Evolutionary conservation across 2,797 vertebrate genomes (phyloP).

Genomic region (Clarias platycephalus): DNA sequence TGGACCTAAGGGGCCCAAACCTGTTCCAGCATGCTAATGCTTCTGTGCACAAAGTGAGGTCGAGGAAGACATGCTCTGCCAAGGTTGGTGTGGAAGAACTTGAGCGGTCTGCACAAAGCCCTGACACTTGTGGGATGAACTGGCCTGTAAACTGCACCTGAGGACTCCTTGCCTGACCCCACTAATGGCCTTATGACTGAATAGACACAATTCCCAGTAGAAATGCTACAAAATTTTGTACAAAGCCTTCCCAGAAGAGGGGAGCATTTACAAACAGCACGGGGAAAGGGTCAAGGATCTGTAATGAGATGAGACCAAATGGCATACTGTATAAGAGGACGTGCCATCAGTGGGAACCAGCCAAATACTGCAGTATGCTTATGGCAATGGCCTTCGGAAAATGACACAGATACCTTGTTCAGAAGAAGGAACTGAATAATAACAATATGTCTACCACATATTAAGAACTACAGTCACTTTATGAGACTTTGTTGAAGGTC

Average conservation of each 20-base stretch:
- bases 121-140: neutral
- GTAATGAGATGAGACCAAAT: neutral
- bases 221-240: neutral
- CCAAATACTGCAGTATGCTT: neutral
- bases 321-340: neutral
- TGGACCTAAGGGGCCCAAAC: neutral
- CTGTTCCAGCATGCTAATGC: neutral
- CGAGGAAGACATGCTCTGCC: neutral
- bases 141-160: neutral
- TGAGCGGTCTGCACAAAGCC: neutral
- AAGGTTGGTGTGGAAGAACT: neutral
- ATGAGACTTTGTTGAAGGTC: neutral
- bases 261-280: neutral
- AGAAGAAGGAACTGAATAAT: neutral
- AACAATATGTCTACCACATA: neutral
- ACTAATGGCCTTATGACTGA: neutral
- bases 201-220: neutral
- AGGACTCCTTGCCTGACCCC: neutral
- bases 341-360: neutral
- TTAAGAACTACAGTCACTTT: neutral
- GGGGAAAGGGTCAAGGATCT: no score
- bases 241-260: neutral
- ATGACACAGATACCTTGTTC: no score
- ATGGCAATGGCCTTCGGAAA: neutral
- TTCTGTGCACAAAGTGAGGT: neutral